phyloP scores from a whole-genome alignment of 2,888 invertebrate species.

The Ischnura elegans region DNA sequence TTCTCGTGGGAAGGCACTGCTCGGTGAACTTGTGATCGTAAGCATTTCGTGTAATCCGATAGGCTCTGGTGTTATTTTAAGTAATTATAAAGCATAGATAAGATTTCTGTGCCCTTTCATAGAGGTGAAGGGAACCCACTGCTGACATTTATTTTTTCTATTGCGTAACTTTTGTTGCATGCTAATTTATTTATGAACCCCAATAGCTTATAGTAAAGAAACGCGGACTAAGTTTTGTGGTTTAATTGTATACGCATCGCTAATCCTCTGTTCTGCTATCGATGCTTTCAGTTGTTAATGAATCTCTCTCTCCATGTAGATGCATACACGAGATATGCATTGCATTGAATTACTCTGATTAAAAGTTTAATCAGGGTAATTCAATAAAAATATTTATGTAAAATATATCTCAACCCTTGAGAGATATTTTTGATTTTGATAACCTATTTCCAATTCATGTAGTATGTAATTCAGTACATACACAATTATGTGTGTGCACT shows the following conservation, averaged over 20 bases:
- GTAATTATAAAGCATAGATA: not conserved
- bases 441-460: not conserved
- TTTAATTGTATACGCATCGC: not conserved
- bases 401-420: constrained; percentile 1
- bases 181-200: not conserved
- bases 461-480: too few relatives aligned
- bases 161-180: not conserved
- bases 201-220: not conserved
- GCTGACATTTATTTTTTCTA: not conserved
- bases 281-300: not conserved
- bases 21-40: not conserved
- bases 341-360: not conserved
- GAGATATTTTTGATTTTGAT: not conserved
- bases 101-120: not conserved
- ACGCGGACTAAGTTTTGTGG: not conserved
- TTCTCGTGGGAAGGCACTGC: not conserved
- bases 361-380: constrained; percentile 9
- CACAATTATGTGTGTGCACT: too few relatives aligned
- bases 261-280: not conserved
- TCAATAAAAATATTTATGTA: too few relatives aligned
- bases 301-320: not conserved
- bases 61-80: not conserved
- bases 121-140: not conserved
- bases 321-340: not conserved
- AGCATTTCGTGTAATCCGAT: not conserved